A percentile compares a stretch with the other conserved stretches of the same genome.
Evolutionary conservation across 1,140 invertebrate species (phyloP).

Genomic region (Caenorhabditis latens): DNA sequence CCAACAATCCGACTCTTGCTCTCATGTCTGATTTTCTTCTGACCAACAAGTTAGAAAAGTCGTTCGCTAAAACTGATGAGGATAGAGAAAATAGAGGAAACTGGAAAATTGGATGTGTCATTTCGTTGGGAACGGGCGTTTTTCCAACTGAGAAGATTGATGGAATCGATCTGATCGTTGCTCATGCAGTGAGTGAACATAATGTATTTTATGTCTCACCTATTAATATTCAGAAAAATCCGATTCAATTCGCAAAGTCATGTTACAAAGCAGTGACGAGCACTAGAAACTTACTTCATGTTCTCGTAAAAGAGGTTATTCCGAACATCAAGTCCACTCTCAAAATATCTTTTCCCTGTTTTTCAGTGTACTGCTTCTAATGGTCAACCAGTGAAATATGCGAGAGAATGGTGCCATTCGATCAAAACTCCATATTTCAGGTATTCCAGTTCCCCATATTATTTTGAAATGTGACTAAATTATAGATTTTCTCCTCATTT

Average conservation of each 20-base stretch:
- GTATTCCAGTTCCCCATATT: not conserved
- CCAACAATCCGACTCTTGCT: slow-evolving; percentile 59
- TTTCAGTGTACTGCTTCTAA: slow-evolving; percentile 59
- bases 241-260: slow-evolving; percentile 48
- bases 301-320: slow-evolving; percentile 55
- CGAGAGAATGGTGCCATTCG: slow-evolving; percentile 58
- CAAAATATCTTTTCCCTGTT: not conserved
- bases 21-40: slow-evolving; percentile 56
- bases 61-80: slow-evolving; percentile 23
- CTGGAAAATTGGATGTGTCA: slow-evolving; percentile 46
- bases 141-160: slow-evolving; percentile 54
- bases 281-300: slow-evolving; percentile 53
- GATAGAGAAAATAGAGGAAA: not conserved
- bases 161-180: slow-evolving; percentile 57
- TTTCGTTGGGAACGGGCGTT: slow-evolving; percentile 55
- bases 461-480: not conserved
- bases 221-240: slow-evolving; percentile 43
- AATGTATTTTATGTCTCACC: not conserved
- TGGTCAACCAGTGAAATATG: slow-evolving; percentile 58
- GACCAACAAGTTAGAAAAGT: slow-evolving; percentile 56
- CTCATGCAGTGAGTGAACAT: not conserved
- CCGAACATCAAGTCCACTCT: not conserved
- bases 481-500: slow-evolving; percentile 13
- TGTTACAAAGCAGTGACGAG: slow-evolving; percentile 16
- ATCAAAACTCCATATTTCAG: slow-evolving; percentile 56